Conservation (phyloP, 1,140 invertebrate genomes). For the Chlorops oryzae region DNA sequence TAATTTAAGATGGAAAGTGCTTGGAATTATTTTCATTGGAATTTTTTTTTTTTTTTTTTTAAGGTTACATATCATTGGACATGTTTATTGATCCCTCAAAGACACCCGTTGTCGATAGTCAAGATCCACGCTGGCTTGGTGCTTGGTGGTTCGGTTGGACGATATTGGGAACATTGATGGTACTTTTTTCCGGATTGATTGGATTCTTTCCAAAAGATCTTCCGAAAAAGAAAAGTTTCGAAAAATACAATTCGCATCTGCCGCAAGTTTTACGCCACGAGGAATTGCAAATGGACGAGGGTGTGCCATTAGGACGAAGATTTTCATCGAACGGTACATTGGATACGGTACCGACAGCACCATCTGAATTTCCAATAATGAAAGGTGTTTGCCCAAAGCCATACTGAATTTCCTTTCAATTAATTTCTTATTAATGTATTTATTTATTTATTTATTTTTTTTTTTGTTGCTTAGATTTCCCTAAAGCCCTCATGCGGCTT, state of each 20-base stretch:
- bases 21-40: neutral
- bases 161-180: constrained; percentile 54
- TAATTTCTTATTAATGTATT: neutral
- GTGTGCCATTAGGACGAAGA: constrained; percentile 28
- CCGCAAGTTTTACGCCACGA: constrained; percentile 37
- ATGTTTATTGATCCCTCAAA: constrained; percentile 59
- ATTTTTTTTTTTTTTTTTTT: constrained; percentile 10
- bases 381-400: constrained; percentile 19
- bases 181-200: constrained; percentile 55
- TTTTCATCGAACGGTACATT: constrained; percentile 33
- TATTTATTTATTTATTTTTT: neutral
- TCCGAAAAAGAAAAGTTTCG: constrained; percentile 31
- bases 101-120: constrained; percentile 57
- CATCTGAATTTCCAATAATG: constrained; percentile 29
- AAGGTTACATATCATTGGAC: constrained; percentile 59
- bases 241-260: constrained; percentile 33
- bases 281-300: constrained; percentile 34
- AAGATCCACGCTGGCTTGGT: constrained; percentile 61
- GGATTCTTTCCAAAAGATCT: constrained; percentile 56
- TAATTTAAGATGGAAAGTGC: too few species aligned
- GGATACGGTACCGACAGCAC: constrained; percentile 26
- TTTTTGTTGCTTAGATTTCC: constrained; percentile 50
- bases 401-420: neutral
- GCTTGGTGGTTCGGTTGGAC: constrained; percentile 69
- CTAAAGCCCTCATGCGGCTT: constrained; percentile 54